A percentile compares a stretch with the other conserved stretches of the same genome.
Evolutionary conservation across 2,113 vertebrate species (phyloP).

Genomic region (Bombycilla garrulus): DNA sequence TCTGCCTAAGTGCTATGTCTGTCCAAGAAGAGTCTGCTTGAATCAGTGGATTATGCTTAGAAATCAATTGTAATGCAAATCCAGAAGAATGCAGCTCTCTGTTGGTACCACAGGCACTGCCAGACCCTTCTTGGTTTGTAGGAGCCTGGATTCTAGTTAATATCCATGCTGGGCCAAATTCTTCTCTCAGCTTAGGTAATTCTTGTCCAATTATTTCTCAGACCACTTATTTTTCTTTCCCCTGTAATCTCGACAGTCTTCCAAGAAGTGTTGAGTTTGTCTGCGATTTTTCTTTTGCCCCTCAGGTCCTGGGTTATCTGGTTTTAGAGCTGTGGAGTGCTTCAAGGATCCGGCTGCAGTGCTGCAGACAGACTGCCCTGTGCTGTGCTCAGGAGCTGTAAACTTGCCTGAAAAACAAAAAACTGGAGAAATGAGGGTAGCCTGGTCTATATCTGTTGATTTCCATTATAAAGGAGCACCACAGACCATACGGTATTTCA

Average conservation of each 20-base stretch:
- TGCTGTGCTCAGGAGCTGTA: not conserved
- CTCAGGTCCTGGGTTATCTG: not conserved
- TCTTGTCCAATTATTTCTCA: not conserved
- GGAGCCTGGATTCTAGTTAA: not conserved
- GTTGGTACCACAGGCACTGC: not conserved
- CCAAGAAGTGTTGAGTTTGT: not conserved
- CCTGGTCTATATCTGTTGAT: not conserved
- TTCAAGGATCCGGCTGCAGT: not conserved
- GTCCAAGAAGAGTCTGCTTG: not conserved
- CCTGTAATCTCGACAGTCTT: not conserved
- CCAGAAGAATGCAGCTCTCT: not conserved
- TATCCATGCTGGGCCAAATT: not conserved
- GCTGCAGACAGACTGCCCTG: not conserved
- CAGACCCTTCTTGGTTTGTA: not conserved
- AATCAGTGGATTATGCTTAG: not conserved
- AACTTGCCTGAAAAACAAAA: not conserved
- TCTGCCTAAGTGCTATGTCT: not conserved
- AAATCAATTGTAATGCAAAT: not conserved
- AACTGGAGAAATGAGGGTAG: not conserved
- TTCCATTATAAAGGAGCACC: constrained; percentile 29
- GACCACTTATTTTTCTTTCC: too few relatives aligned
- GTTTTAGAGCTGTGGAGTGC: not conserved
- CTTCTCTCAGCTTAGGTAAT: not conserved
- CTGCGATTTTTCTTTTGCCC: not conserved
- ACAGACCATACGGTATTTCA: not conserved